Percentiles rank a stretch among this genome's conserved stretches.
Evolutionary conservation across 2,888 invertebrate species (phyloP).

Genomic region (Mongoloraphidia duomilia): DNA sequence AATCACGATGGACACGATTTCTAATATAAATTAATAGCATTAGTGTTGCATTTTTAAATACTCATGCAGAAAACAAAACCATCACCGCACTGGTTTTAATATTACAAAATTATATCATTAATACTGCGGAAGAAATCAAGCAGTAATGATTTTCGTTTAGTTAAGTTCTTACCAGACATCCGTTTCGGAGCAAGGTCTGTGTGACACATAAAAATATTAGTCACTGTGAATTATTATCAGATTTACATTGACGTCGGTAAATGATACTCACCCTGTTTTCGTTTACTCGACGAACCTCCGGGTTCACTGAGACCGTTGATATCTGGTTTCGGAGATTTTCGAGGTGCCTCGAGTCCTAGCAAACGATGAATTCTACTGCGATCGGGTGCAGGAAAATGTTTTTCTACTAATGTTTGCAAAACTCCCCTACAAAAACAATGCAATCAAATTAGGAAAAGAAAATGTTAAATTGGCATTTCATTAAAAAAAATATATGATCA

Average conservation of each 20-base stretch:
- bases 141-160: too few relatives aligned
- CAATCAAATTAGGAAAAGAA: neutral
- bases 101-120: too few relatives aligned
- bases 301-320: conserved; percentile 16
- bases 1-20: too few relatives aligned
- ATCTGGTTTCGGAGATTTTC: conserved; percentile 13
- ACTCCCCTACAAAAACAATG: conserved; percentile 59
- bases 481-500: neutral
- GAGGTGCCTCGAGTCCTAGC: conserved; percentile 43
- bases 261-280: conserved; percentile 35
- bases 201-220: too few relatives aligned
- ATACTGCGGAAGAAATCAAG: too few relatives aligned
- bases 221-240: neutral
- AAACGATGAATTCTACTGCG: conserved; percentile 65
- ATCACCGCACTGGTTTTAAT: too few relatives aligned
- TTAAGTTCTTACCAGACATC: conserved; percentile 4
- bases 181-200: conserved; percentile 3
- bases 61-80: too few relatives aligned
- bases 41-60: too few relatives aligned
- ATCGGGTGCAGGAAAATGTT: conserved; percentile 96
- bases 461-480: neutral
- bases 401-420: conserved; percentile 90
- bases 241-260: neutral
- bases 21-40: neutral
- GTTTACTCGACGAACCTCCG: conserved; percentile 33